Evolutionary conservation across 1,140 invertebrate species (phyloP).

Genomic region (Hypothenemus hampei): DNA sequence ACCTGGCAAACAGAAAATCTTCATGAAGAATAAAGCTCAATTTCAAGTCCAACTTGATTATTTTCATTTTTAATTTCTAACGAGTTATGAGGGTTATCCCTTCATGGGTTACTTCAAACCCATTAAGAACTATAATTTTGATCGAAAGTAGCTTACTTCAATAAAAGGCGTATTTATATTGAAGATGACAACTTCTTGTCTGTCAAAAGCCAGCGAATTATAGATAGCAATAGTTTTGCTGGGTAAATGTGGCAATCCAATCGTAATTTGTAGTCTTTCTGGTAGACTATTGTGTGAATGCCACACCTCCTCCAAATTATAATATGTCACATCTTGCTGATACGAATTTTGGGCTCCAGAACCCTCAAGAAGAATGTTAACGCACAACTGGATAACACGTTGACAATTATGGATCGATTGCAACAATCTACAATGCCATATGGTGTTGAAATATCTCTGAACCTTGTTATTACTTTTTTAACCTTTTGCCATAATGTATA

Average conservation of each 20-base stretch:
- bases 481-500: conserved; percentile 83
- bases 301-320: conserved; percentile 51
- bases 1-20: conserved; percentile 42
- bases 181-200: conserved; percentile 64
- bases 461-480: too few species aligned
- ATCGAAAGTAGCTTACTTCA: conserved; percentile 54
- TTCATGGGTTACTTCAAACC: too few species aligned
- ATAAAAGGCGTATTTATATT: conserved; percentile 59
- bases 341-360: conserved; percentile 31
- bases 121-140: too few species aligned
- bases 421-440: conserved; percentile 53
- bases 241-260: conserved; percentile 47
- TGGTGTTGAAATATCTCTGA: too few species aligned
- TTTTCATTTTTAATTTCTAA: too few species aligned
- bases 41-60: not conserved
- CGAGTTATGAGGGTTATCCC: too few species aligned
- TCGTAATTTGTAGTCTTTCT: conserved; percentile 49
- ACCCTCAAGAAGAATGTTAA: conserved; percentile 54
- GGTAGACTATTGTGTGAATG: conserved; percentile 51
- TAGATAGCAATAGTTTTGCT: conserved; percentile 61
- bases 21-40: not conserved
- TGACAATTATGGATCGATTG: conserved; percentile 61
- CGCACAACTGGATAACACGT: conserved; percentile 65
- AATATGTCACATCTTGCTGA: conserved; percentile 44
- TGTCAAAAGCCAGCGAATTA: conserved; percentile 62